phyloP scores from a whole-genome alignment of 2,797 vertebrate genomes.

The Spea hammondii region DNA sequence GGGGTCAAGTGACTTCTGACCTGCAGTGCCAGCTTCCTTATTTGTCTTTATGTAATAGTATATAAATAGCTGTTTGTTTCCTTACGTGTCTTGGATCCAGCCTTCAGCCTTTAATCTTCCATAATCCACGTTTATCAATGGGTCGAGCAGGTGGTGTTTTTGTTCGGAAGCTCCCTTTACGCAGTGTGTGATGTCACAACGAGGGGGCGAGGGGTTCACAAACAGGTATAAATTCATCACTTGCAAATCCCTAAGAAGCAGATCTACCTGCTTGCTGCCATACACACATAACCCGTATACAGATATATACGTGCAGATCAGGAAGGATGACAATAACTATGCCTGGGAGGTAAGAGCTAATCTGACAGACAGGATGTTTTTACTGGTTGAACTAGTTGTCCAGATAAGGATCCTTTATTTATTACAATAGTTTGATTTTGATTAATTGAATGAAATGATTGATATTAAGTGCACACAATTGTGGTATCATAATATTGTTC shows the following conservation, averaged over 20 bases:
- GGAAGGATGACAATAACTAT: conserved; percentile 37
- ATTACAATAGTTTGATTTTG: too few relatives aligned
- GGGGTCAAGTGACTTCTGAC: background rate
- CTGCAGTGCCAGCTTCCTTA: conserved; percentile 14
- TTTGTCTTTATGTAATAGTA: conserved; percentile 17
- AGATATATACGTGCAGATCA: background rate
- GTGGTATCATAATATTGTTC: too few relatives aligned
- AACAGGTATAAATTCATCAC: conserved; percentile 31
- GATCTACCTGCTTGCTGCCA: background rate
- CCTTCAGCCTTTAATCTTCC: conserved; percentile 40
- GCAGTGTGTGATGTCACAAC: conserved; percentile 34
- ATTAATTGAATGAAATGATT: too few relatives aligned
- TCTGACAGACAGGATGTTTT: background rate
- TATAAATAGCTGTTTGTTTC: conserved; percentile 44
- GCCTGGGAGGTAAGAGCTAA: conserved; percentile 19
- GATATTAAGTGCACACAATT: too few relatives aligned
- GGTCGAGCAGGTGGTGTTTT: conserved; percentile 42
- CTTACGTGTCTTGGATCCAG: conserved; percentile 41
- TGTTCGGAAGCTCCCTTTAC: conserved; percentile 31
- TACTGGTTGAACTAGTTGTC: too few relatives aligned
- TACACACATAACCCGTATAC: background rate
- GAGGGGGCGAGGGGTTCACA: conserved; percentile 4
- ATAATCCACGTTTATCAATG: conserved; percentile 46
- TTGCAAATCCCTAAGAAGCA: background rate
- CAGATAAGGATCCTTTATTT: too few relatives aligned